Evolutionary conservation across 2,888 invertebrate genomes (phyloP), one percentile per base, ranked within the genome.

Genomic region (Anodontia alba): DNA sequence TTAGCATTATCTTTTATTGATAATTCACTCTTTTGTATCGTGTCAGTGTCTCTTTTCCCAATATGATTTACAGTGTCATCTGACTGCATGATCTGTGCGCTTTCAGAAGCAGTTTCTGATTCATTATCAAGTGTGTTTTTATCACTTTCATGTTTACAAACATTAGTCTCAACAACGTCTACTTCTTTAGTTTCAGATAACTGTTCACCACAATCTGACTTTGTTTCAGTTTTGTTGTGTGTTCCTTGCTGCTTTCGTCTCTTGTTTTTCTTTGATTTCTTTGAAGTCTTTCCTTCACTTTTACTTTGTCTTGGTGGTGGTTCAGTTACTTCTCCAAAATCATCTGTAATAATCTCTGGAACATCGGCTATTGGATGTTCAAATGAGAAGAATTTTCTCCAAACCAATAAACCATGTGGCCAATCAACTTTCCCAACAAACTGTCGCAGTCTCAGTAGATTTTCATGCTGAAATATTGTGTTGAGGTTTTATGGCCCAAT

Each of bases 381-480:
- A 85, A 92, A 93, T 15, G 88, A 73, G 75, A 89, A 91, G 49
- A 94, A 88, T 72, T 90, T 73, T n/a, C 83, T 80, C 95, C 95
- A 95, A 3, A 93, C 93, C 38, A 80, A 77, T 20, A 95, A 82
- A 0, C 94, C 95, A 66, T 77, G 78, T 1, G 87, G 81, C 95
- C 95, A 95, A 86, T 94, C 90, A 3, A 94, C 85, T 23, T 88
- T 79, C 29, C 88, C 87, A 5, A 93, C 92, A 33, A 94, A 71
- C 12, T 90, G 80, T 42, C 91, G 83, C 5, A 95, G 82, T 54
- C 90, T 80, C 8, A 87, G 78, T 80, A 94, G 83, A 84, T 91
- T 90, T 36, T 92, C 93, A 72, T 90, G 90, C 93, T 94, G 82
- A 62, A 62, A 62, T n/a, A 46, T 38, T 38, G 38, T 38, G 38